These are phyloP conservation scores for Morbakka virulenta DNA, from an alignment of 30 jellyfish, hydroid and myxozoan species.

Conservation along the genomic window DNA sequence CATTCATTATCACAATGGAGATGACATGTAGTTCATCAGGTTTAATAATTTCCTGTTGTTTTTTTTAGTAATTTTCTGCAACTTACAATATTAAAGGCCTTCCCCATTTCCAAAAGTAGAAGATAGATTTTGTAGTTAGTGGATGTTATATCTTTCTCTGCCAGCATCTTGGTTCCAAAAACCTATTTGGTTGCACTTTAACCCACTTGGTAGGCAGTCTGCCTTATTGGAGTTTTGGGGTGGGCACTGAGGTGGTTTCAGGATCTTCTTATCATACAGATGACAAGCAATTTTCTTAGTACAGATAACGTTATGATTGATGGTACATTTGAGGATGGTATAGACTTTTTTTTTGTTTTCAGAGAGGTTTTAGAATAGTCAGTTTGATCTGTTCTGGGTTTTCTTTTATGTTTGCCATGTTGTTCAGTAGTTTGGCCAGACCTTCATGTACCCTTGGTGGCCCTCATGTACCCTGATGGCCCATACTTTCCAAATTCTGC, in stretches of 20 bases:
- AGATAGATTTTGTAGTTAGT: constrained; percentile 47
- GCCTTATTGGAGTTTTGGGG: constrained; percentile 24
- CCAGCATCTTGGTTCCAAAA: no score
- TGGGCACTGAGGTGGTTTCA: constrained; percentile 35
- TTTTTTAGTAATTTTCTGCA: constrained; percentile 24
- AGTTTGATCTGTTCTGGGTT: constrained; percentile 51
- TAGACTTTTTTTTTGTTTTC: constrained; percentile 46
- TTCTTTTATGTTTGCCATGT: constrained; percentile 51
- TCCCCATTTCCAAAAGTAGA: constrained; percentile 62
- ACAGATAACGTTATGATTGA: constrained; percentile 55
- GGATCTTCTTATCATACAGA: constrained; percentile 43
- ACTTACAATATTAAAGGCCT: constrained; percentile 61
- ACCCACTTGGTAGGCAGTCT: constrained; percentile 46
- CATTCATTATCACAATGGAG: constrained; percentile 34
- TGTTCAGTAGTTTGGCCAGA: constrained; percentile 56
- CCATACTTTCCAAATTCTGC: constrained; percentile 55
- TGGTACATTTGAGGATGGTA: constrained; percentile 56
- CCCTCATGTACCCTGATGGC: no score
- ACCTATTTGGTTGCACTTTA: constrained; percentile 54
- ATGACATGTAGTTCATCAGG: constrained; percentile 53
- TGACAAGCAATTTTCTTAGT: constrained; percentile 56
- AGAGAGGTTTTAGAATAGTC: constrained; percentile 54
- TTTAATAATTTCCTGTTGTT: constrained; percentile 17
- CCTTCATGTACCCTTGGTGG: constrained; percentile 45
- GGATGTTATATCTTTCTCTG: constrained; percentile 53